phyloP scores from a whole-genome alignment of 2,888 invertebrate species.

The Polyommatus iphigenia region DNA sequence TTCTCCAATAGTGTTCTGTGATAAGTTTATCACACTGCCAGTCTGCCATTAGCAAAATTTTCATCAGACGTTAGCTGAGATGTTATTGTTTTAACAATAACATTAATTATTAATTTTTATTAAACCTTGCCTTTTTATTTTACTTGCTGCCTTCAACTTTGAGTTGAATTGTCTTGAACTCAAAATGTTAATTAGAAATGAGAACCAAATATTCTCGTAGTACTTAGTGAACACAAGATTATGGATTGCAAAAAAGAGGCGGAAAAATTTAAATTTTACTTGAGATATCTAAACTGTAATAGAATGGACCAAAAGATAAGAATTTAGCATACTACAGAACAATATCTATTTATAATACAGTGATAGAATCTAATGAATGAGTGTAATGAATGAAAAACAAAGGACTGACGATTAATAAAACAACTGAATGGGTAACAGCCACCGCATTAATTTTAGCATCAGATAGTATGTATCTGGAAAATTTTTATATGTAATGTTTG shows the following conservation, averaged over 20 bases:
- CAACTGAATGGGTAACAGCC: background rate
- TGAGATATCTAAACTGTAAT: background rate
- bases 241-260: background rate
- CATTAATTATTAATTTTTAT: too few relatives aligned
- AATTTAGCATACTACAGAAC: background rate
- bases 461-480: background rate
- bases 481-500: too few relatives aligned
- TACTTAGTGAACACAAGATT: background rate
- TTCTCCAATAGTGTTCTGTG: background rate
- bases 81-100: background rate
- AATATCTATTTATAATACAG: background rate
- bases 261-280: background rate
- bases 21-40: background rate
- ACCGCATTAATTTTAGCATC: background rate
- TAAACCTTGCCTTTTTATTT: background rate
- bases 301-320: conserved; percentile 1
- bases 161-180: too few relatives aligned
- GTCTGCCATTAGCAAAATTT: background rate
- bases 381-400: background rate
- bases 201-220: background rate
- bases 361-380: background rate
- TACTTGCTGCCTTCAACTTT: background rate
- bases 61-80: background rate
- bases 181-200: background rate
- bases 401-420: background rate